A percentile compares a stretch with the other conserved stretches of the same genome.
These are phyloP conservation scores for Abrostola triplasia DNA, from an alignment of 2,888 invertebrate species.

Conservation along the genomic window DNA sequence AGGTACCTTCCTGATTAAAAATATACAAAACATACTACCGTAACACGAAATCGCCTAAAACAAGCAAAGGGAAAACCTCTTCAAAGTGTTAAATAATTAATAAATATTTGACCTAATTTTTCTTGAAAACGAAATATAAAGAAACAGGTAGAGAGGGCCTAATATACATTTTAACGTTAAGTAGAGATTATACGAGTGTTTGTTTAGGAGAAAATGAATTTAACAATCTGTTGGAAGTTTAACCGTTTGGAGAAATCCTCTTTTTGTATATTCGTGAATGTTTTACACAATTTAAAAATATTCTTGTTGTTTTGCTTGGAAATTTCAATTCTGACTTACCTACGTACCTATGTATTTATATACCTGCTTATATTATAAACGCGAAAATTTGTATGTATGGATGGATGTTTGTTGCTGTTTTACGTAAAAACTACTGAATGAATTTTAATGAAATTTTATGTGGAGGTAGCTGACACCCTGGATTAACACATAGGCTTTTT, in stretches of 20 bases:
- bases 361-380: no score
- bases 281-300: slow-evolving; percentile 26
- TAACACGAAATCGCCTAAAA: no score
- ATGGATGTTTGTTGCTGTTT: no score
- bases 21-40: no score
- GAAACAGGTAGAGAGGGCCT: slow-evolving; percentile 15
- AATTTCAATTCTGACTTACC: slow-evolving; percentile 33
- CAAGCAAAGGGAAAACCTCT: no score
- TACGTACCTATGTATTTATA: no score
- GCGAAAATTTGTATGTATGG: no score
- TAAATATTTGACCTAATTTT: slow-evolving; percentile 31
- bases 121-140: slow-evolving; percentile 20
- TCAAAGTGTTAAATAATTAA: slow-evolving; percentile 2
- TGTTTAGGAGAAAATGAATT: slow-evolving; percentile 54
- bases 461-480: no score
- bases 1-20: no score
- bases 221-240: slow-evolving; percentile 50
- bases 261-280: slow-evolving; percentile 45
- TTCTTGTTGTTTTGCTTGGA: slow-evolving; percentile 19
- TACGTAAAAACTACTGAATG: no score
- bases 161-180: slow-evolving; percentile 34
- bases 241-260: slow-evolving; percentile 36
- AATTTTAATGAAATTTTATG: no score
- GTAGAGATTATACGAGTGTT: slow-evolving; percentile 42
- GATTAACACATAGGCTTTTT: no score